phyloP scores from a whole-genome alignment of 2,888 invertebrate species.

The Choristoneura rosaceana region DNA sequence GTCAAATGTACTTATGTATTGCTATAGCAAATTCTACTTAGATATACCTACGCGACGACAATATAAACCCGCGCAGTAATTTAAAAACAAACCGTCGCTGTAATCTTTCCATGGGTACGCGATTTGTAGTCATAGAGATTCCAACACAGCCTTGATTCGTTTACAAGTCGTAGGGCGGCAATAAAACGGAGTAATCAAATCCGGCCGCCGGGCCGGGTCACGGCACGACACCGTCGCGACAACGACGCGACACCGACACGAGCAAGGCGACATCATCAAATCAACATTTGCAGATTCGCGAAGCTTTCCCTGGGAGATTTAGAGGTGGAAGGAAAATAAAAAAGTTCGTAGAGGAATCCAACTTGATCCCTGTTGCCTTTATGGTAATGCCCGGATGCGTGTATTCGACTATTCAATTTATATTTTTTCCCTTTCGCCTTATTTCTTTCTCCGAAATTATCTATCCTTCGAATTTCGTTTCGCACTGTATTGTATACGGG shows the following conservation, averaged over 20 bases:
- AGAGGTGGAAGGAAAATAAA: slow-evolving; percentile 86
- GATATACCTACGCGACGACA: background rate
- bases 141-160: slow-evolving; percentile 30
- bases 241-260: slow-evolving; percentile 47
- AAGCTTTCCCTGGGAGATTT: slow-evolving; percentile 84
- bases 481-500: slow-evolving; percentile 84
- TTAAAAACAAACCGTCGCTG: slow-evolving; percentile 24
- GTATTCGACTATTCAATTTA: slow-evolving; percentile 85
- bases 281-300: slow-evolving; percentile 86
- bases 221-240: slow-evolving; percentile 42
- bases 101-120: slow-evolving; percentile 24
- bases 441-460: slow-evolving; percentile 84
- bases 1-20: background rate
- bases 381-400: slow-evolving; percentile 85
- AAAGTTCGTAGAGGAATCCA: slow-evolving; percentile 85
- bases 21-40: background rate
- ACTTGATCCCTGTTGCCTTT: slow-evolving; percentile 84
- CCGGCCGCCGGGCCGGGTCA: slow-evolving; percentile 24
- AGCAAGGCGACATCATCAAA: slow-evolving; percentile 78
- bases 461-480: slow-evolving; percentile 85
- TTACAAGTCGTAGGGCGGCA: slow-evolving; percentile 34
- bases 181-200: slow-evolving; percentile 55
- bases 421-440: slow-evolving; percentile 83
- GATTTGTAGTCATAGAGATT: slow-evolving; percentile 39
- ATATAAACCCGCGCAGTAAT: slow-evolving; percentile 15